Conservation (phyloP, 2,888 invertebrate genomes). For the Pristionchus fissidentatus region DNA sequence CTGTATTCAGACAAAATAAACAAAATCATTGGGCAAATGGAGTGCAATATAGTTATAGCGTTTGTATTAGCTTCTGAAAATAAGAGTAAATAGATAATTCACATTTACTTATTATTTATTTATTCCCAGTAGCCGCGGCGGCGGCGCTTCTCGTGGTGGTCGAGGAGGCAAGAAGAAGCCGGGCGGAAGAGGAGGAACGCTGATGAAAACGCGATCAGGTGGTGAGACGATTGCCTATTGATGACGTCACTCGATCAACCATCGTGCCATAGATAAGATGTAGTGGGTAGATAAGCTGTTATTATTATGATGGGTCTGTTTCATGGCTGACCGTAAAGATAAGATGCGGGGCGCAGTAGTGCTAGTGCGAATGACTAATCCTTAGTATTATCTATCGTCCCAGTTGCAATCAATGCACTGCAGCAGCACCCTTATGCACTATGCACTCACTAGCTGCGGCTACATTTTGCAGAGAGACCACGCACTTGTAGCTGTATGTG, state of each 20-base stretch:
- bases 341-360: too few species aligned
- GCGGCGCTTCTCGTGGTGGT: conserved; percentile 43
- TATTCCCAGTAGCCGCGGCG: conserved; percentile 26
- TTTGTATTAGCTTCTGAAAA: too few species aligned
- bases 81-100: too few species aligned
- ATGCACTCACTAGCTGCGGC: too few species aligned
- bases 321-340: too few species aligned
- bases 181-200: conserved; percentile 53
- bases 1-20: neutral
- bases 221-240: conserved; percentile 26
- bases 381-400: too few species aligned
- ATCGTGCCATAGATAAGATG: neutral
- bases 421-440: too few species aligned
- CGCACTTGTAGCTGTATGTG: neutral
- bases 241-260: neutral
- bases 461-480: neutral
- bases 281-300: too few species aligned
- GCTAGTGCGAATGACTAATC: too few species aligned
- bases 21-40: neutral
- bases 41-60: neutral
- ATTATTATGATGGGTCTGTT: too few species aligned
- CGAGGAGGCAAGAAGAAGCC: conserved; percentile 64
- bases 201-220: conserved; percentile 55
- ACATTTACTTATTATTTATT: too few species aligned
- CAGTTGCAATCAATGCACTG: too few species aligned